Conservation (phyloP, 2,113 vertebrate species). For the Lontra canadensis region DNA sequence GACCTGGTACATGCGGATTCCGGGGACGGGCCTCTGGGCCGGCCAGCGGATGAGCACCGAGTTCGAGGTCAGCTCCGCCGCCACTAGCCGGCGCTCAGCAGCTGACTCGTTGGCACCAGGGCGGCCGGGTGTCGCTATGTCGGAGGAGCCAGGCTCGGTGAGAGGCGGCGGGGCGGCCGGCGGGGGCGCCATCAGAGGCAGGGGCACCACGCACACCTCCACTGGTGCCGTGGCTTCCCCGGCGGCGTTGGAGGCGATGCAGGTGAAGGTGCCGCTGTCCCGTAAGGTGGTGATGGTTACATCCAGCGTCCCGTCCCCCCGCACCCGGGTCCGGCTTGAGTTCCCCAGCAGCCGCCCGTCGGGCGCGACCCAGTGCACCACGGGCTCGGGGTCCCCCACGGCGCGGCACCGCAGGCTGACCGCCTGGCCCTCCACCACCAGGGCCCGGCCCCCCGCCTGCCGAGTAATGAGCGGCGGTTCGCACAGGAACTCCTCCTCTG, state of each 20-base stretch:
- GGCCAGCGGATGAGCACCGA: constrained; percentile 94
- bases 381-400: constrained; percentile 91
- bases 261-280: constrained; percentile 94
- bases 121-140: constrained; percentile 93
- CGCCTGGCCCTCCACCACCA: constrained; percentile 93
- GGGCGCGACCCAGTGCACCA: constrained; percentile 93
- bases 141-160: constrained; percentile 89
- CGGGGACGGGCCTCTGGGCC: constrained; percentile 91
- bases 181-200: constrained; percentile 90
- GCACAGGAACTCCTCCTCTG: constrained; percentile 94
- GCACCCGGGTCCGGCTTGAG: constrained; percentile 88
- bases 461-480: constrained; percentile 92
- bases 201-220: constrained; percentile 91
- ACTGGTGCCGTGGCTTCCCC: constrained; percentile 92
- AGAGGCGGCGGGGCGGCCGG: constrained; percentile 68
- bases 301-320: constrained; percentile 93
- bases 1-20: constrained; percentile 96
- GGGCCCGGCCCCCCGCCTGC: constrained; percentile 86
- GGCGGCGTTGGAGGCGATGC: constrained; percentile 94
- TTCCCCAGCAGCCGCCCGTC: constrained; percentile 94
- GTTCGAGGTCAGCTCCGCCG: constrained; percentile 89
- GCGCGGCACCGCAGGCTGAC: constrained; percentile 93
- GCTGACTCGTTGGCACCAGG: constrained; percentile 91
- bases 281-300: constrained; percentile 94
- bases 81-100: constrained; percentile 82